Base-by-base conservation (phyloP, 2,888 invertebrate genomes). In the Zygothrica quintamaculata region DNA sequence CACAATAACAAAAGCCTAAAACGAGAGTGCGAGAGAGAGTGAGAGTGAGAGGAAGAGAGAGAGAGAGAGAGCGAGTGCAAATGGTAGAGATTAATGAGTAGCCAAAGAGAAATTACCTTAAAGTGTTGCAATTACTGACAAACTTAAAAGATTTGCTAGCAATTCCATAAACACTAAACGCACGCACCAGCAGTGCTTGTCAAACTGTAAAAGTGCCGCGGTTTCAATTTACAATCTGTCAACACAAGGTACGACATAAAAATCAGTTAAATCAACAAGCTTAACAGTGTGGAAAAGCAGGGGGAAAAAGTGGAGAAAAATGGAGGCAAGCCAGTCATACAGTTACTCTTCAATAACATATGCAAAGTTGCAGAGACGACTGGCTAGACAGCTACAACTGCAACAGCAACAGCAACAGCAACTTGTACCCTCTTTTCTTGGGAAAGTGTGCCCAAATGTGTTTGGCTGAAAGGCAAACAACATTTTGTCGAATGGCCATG, bases 41-140 rank as follows among this genome's bases (percentile, higher is more conserved):
- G 47, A 40, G 15, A 26, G 13, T 29, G 0, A n/a, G 13, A 15
- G 12, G 26, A 9, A 22, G 22, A 22, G 18, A 31, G 46, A 66
- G 39, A 47, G 50, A 55, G 61, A 67, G n/a, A n/a, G n/a, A n/a
- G n/a, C 5, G 18, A 3, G 18, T 22, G 18, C 18, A 3, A n/a
- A 15, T 9, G 40, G 33, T 15, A 52, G 47, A 40, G 15, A 26
- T 18, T 29, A 1, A n/a, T 26, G 26, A 22, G 26, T 5, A 22
- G 22, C 29, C 26, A 31, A 51, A 66, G 39, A 47, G 50, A 55
- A 66, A 67, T 44, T 40, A 40, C 37, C 43, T 29, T 31, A 26
- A 65, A 56, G 46, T 31, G 26, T 11, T 8, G 33, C 0, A 43
- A n/a, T 50, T 36, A 36, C 11, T 37, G 7, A 25, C 13, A 42